Base-by-base conservation (phyloP, 2,113 vertebrate genomes). In the Alosa alosa region DNA sequence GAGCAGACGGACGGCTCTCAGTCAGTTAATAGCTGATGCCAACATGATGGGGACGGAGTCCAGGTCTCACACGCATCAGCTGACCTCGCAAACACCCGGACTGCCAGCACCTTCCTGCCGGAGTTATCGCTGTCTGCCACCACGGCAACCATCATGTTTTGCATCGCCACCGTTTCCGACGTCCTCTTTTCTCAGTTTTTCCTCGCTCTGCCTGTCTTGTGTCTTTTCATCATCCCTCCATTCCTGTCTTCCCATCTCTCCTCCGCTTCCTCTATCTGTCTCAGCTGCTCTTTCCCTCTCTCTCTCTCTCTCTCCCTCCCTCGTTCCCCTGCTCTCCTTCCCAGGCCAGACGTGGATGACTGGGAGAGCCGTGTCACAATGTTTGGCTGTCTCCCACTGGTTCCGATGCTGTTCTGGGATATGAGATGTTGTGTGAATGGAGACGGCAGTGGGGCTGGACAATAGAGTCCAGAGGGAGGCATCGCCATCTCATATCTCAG, bases 161-260 rank as follows among this genome's bases (percentile, higher is more conserved):
- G 15, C 13, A 11, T 36, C 31, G 15, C 0, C 72, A 36, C 31
- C 31, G 36, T 78, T 78, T 78, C 72, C 25, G 72, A 78, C 72
- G 39, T 78, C 72, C 72, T 78, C 72, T 78, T 78, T 41, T 41
- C 36, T 78, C 13, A 41, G 31, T 78, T 78, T 78, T 39, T 13
- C 84, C 84, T 81, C 83, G n/a, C 81, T 75, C 15, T 84, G 36
- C 49, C 45, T n/a, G 22, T 87, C 82, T 81, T 81, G 81, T 82
- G 49, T 82, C 60, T 85, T 18, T 17, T 50, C 60, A 84, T n/a
- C 41, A 85, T 68, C 52, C 82, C 84, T 52, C 81, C 39, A 8
- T 81, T 85, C 86, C 84, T 47, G 78, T 72, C 72, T 82, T 36
- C 83, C 49, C 50, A 1, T 78, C 72, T 78, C 72, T 17, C 15